These are phyloP conservation scores for Pangasius mekongensis DNA, from an alignment of 2,797 vertebrate species.

Conservation along the genomic window DNA sequence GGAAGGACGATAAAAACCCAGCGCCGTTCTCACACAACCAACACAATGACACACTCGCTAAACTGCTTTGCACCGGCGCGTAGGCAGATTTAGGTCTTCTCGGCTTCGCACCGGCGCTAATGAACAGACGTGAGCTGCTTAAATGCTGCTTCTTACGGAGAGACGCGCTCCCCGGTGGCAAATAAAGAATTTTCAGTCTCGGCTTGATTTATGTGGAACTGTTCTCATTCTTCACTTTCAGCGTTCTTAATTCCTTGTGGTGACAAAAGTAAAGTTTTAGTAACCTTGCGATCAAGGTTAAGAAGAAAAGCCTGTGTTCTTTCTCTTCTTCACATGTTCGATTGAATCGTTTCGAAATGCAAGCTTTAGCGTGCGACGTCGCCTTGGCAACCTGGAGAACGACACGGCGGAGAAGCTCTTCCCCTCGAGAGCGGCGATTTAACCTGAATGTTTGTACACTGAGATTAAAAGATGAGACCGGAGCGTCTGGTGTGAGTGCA, in stretches of 20 bases:
- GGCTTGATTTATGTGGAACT: slow-evolving; percentile 38
- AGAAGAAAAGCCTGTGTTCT: not conserved
- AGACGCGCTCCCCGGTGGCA: slow-evolving; percentile 41
- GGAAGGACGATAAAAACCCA: slow-evolving; percentile 42
- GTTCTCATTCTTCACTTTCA: not conserved
- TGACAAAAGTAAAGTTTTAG: slow-evolving; percentile 24
- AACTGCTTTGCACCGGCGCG: slow-evolving; percentile 44
- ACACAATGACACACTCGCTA: slow-evolving; percentile 53
- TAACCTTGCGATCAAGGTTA: slow-evolving; percentile 40
- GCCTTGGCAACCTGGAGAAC: slow-evolving; percentile 68
- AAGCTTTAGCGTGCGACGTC: slow-evolving; percentile 22
- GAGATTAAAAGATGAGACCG: slow-evolving; percentile 59
- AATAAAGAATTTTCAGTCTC: slow-evolving; percentile 37
- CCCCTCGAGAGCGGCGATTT: slow-evolving; percentile 54
- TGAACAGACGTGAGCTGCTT: slow-evolving; percentile 50
- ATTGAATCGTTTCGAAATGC: not conserved
- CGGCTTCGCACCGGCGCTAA: slow-evolving; percentile 50
- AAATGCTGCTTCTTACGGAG: slow-evolving; percentile 54
- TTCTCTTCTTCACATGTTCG: not conserved
- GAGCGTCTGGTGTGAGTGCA: slow-evolving; percentile 42
- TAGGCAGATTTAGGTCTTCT: slow-evolving; percentile 59
- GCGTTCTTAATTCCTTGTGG: slow-evolving; percentile 13
- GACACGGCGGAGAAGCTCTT: slow-evolving; percentile 53
- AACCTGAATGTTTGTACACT: slow-evolving; percentile 62
- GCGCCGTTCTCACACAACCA: slow-evolving; percentile 41